phyloP scores from a whole-genome alignment of 2,113 vertebrate genomes.

The Anolis carolinensis region DNA sequence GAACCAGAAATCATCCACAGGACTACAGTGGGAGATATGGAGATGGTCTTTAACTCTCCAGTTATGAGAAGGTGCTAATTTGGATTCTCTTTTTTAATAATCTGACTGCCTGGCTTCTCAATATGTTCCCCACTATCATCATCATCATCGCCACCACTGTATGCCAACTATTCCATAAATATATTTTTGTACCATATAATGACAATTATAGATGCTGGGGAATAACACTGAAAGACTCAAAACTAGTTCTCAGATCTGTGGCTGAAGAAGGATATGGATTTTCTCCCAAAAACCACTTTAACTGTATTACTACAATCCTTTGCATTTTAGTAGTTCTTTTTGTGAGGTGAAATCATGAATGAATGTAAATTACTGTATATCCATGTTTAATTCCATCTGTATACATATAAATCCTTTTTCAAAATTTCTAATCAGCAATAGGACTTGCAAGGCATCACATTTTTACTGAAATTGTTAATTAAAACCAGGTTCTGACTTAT shows the following conservation, averaged over 20 bases:
- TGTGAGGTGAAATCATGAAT: background rate
- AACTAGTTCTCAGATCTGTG: background rate
- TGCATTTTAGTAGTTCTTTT: background rate
- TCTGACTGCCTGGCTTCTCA: background rate
- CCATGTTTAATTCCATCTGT: background rate
- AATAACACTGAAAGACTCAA: background rate
- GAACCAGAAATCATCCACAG: background rate
- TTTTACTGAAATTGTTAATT: background rate
- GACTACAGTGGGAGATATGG: background rate
- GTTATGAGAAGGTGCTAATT: background rate
- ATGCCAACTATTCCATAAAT: background rate
- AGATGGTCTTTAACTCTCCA: background rate
- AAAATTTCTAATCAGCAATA: background rate
- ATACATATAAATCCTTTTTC: background rate
- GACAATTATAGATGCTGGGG: background rate
- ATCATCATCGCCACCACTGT: background rate
- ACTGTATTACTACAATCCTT: background rate
- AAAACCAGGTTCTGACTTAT: background rate
- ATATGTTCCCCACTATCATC: background rate
- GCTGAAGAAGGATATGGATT: background rate
- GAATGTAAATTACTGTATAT: background rate
- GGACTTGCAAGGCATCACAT: background rate
- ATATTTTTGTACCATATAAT: background rate
- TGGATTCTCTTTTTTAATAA: background rate
- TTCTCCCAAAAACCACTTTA: background rate